phyloP scores from a whole-genome alignment of 1,140 invertebrate genomes.

The Gyrodactylus bullatarudis region DNA sequence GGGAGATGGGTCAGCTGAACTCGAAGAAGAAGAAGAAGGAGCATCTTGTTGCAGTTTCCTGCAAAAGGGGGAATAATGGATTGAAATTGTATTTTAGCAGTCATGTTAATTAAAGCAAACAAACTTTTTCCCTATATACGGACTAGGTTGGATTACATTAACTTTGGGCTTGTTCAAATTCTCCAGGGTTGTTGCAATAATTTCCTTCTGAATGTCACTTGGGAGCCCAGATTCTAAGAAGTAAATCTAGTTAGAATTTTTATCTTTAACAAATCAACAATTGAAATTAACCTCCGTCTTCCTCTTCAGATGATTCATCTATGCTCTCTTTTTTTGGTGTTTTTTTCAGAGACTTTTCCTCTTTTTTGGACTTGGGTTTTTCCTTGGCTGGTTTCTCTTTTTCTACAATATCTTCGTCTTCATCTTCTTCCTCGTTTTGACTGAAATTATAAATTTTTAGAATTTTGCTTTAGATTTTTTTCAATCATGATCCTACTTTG shows the following conservation, averaged over 20 bases:
- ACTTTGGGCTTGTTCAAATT: background rate
- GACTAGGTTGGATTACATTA: background rate
- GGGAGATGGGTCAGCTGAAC: background rate
- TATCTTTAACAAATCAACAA: background rate
- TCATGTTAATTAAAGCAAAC: background rate
- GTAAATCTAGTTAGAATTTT: background rate
- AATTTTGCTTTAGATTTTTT: too few species aligned
- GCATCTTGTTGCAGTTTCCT: background rate
- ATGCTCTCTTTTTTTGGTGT: background rate
- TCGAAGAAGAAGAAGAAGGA: background rate
- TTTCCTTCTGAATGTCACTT: background rate
- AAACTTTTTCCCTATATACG: background rate
- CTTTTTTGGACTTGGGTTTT: too few species aligned
- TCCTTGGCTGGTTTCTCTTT: too few species aligned
- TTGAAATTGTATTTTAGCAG: background rate
- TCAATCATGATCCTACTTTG: too few species aligned
- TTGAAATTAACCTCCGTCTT: too few species aligned
- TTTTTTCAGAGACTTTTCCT: too few species aligned
- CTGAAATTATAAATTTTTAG: too few species aligned
- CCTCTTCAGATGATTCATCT: too few species aligned
- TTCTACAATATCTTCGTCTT: too few species aligned
- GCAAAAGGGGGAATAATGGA: background rate
- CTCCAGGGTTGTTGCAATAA: background rate
- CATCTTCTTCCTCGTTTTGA: too few species aligned
- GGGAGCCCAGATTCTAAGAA: background rate